These are phyloP conservation scores for Montipora cactus DNA, from an alignment of 64 coral and sea anemone genomes.

Conservation along the genomic window DNA sequence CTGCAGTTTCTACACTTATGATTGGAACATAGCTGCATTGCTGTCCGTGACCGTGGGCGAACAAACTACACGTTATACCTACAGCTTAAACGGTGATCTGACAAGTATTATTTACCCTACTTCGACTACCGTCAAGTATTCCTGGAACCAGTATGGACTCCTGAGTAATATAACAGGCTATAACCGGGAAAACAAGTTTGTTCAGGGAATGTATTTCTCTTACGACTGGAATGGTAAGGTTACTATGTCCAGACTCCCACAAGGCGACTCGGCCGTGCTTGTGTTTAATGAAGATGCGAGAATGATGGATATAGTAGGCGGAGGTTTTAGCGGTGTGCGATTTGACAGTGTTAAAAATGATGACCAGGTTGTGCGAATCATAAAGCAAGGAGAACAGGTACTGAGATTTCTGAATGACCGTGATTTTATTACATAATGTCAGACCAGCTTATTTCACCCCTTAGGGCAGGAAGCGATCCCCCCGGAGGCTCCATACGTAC, in stretches of 20 bases:
- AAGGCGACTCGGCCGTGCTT: constrained; percentile 22
- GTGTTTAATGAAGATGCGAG: constrained; percentile 15
- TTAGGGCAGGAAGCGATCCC: too few species aligned
- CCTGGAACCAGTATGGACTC: constrained; percentile 66
- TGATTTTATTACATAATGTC: too few species aligned
- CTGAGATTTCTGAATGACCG: neutral
- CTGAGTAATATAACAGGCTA: constrained; percentile 57
- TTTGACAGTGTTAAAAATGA: constrained; percentile 7
- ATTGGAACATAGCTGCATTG: neutral
- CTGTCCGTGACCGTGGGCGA: constrained; percentile 59
- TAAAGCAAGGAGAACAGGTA: constrained; percentile 42
- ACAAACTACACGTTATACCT: constrained; percentile 56
- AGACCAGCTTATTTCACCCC: too few species aligned
- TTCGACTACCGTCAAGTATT: constrained; percentile 43
- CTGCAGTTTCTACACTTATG: constrained; percentile 78
- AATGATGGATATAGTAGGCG: constrained; percentile 11
- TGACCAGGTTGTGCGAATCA: neutral
- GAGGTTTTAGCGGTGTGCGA: neutral
- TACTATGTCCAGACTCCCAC: constrained; percentile 30
- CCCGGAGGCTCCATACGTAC: too few species aligned
- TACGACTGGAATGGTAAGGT: constrained; percentile 84
- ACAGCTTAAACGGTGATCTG: constrained; percentile 62
- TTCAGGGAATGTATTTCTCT: constrained; percentile 38
- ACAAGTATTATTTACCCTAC: constrained; percentile 76
- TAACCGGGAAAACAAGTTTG: constrained; percentile 38